phyloP scores from a whole-genome alignment of 2,888 invertebrate species.

The Amaurobius ferox region DNA sequence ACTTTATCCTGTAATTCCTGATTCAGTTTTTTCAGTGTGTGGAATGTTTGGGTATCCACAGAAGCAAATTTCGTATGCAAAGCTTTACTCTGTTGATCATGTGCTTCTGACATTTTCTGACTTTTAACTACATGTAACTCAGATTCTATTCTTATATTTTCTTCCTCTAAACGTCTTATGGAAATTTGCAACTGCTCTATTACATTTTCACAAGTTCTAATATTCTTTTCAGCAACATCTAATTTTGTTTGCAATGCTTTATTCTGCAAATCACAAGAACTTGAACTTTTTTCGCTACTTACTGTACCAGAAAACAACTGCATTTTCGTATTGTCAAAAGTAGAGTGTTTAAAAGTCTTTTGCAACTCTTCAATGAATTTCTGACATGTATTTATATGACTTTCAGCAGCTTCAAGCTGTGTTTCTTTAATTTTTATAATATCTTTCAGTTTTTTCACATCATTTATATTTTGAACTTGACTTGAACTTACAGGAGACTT shows the following conservation, averaged over 20 bases:
- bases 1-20: constrained; percentile 23
- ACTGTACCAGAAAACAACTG: neutral
- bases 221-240: constrained; percentile 47
- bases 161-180: constrained; percentile 19
- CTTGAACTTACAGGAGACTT: neutral
- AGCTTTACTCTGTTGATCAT: neutral
- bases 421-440: constrained; percentile 28
- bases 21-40: neutral
- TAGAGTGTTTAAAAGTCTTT: neutral
- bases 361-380: constrained; percentile 37
- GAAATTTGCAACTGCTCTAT: constrained; percentile 37
- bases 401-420: constrained; percentile 33
- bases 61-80: constrained; percentile 13
- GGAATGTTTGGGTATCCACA: constrained; percentile 1
- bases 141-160: constrained; percentile 24
- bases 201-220: constrained; percentile 37
- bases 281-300: neutral
- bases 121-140: constrained; percentile 34
- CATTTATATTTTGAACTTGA: neutral
- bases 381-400: constrained; percentile 33
- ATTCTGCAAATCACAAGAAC: neutral
- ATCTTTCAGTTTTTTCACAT: constrained; percentile 28
- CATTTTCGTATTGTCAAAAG: neutral
- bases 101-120: constrained; percentile 14
- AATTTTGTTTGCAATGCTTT: constrained; percentile 25